These are phyloP conservation scores for Drosophila nr. perissopoda DNA, from an alignment of 2,888 invertebrate species.

Conservation along the genomic window DNA sequence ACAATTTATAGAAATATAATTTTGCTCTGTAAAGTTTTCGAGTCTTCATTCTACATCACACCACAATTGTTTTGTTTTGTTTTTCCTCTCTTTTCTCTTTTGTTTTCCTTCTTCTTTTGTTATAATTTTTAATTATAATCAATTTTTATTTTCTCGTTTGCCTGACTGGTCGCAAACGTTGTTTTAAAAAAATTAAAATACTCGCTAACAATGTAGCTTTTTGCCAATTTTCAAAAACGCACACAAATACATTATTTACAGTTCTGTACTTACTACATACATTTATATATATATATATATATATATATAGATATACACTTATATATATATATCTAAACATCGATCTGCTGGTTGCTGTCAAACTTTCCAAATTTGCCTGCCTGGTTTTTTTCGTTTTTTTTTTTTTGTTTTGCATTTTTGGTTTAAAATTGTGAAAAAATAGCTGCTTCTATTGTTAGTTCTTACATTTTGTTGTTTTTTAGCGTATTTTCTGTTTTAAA, in stretches of 20 bases:
- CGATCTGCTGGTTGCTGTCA: slow-evolving; percentile 25
- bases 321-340: slow-evolving; percentile 40
- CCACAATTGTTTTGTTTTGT: slow-evolving; percentile 29
- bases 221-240: slow-evolving; percentile 60
- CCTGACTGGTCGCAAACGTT: slow-evolving; percentile 36
- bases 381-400: slow-evolving; percentile 5
- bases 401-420: slow-evolving; percentile 31
- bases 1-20: slow-evolving; percentile 74
- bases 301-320: slow-evolving; percentile 18
- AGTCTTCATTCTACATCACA: slow-evolving; percentile 64
- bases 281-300: slow-evolving; percentile 35
- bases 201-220: slow-evolving; percentile 42
- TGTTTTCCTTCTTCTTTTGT: slow-evolving; percentile 13
- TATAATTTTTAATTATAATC: slow-evolving; percentile 1
- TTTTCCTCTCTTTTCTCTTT: slow-evolving; percentile 8
- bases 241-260: slow-evolving; percentile 71
- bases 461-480: slow-evolving; percentile 45
- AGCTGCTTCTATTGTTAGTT: slow-evolving; percentile 75
- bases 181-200: slow-evolving; percentile 69
- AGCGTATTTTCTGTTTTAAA: slow-evolving; percentile 55
- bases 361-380: slow-evolving; percentile 32
- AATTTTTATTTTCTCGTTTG: slow-evolving; percentile 25
- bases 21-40: slow-evolving; percentile 56
- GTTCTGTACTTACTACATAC: slow-evolving; percentile 52
- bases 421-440: slow-evolving; percentile 78